Base-by-base conservation (phyloP, 2,113 vertebrate species). In the Psophia crepitans region DNA sequence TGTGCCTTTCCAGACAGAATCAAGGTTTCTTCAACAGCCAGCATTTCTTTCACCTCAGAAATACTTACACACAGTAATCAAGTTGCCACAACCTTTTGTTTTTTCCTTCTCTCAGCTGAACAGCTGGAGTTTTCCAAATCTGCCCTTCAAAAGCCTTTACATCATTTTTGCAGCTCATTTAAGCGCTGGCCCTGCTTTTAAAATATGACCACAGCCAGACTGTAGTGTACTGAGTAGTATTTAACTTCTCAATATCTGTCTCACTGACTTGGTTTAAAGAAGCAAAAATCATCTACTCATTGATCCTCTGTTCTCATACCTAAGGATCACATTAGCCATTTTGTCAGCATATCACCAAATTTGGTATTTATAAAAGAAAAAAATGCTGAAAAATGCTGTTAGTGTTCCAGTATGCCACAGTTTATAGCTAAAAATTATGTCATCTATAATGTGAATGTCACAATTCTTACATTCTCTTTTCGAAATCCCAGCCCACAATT, bases 161-260 rank as follows among this genome's bases (percentile, higher is more conserved):
- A 84, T 94, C 89, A 92, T 92, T 84, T 94, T 75, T 66, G 76
- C 80, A 91, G 86, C 53, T 89, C 84, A 87, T 93, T 95, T 96
- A 78, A 0, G 0, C 32, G 4, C 68, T 33, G 26, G 68, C 23
- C 46, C 27, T 8, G 3, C 43, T 46, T 96, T 35, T 89, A 93
- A 96, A 92, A 92, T 90, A 93, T 64, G 91, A 89, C 48, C 51
- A 54, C 46, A 87, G 73, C 11, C 64, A 96, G 60, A 46, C 46
- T 66, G 53, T 22, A 56, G 39, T 49, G 64, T 93, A 54, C 60
- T 91, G 43, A 92, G 77, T 8, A 21, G 44, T 66, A 74, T 74
- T 91, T 48, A 89, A 20, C 39, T 84, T 87, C 61, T 90, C 86
- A 84, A 66, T 86, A 95, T 63, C 86, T 90, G 37, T 89, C 93